Base-by-base conservation (phyloP, 2,888 invertebrate genomes). In the Caenorhabditis imperialis region DNA sequence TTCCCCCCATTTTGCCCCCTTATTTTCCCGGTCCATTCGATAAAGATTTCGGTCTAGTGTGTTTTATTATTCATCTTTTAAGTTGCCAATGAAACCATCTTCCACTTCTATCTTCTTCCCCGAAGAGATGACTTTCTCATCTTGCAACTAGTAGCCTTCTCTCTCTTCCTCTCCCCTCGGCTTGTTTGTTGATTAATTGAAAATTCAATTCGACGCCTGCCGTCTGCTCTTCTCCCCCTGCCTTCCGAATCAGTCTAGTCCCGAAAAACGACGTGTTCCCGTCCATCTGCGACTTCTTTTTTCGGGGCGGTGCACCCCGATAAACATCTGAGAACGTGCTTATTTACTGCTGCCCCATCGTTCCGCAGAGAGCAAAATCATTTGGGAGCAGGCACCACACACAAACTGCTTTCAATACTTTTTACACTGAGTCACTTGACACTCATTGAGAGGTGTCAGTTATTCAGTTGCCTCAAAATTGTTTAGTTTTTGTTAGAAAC, bases 291-390 rank as follows among this genome's bases (percentile, higher is more conserved):
- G 6, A 10, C 30, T 57, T 40, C 42, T 40, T 55, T 42, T 23
- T 40, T 27, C 16, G 27, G 25, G 37, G 20, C 35, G 22, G 16
- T 47, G 42, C 33, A 55, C 55, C 48, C 50, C 27, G 47, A 42
- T 57, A 67, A 67, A 67, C 57, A 67, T 67, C 51, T 50, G 51
- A 57, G 67, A 65, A 57, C 67, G 67, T 57, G 57, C 67, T 67
- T 67, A 67, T 67, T 67, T 67, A 67, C 67, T 50, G 50, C 65
- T 44, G 20, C 57, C 30, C 47, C 54, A 47, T 65, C 44, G 57
- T 50, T 47, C 45, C 57, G 51, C 27, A 57, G 35, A 55, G 51
- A 45, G 44, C 48, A 67, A 57, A 51, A 55, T 45, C 38, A 50
- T 20, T 57, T 37, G 58, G 37, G 25, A 18, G 44, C 44, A 45